Evolutionary conservation across 1,140 invertebrate species (phyloP), one percentile per base, ranked within the genome.

Genomic region (Diorhabda sublineata): DNA sequence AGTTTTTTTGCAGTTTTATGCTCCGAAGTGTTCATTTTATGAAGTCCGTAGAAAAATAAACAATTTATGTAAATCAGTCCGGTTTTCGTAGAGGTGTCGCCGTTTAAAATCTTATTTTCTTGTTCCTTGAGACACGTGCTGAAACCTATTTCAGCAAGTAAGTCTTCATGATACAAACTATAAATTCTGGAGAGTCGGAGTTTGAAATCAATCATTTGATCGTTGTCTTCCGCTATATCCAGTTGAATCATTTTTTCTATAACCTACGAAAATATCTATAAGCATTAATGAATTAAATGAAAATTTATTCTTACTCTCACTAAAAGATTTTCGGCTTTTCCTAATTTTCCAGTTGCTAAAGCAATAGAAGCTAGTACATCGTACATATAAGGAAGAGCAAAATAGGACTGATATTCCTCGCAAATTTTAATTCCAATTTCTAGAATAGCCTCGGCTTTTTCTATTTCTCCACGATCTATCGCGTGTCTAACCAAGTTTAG

Each of bases 31-130:
- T 72, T 70, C 45, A 79, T 76, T 71, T 78, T 78, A 64, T 80
- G 77, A 9, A 79, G 71, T 5, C 77, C 79, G 61, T 80, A 81
- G 77, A 79, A 81, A 61, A 80, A 81, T 42, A 80, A 64, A 42
- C 76, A 68, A 69, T 78, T 80, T 0, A 81, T 72, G 64, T 79
- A 81, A 2, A 81, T 68, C 73, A 78, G 74, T 3, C 78, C 78
- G 4, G 80, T 80, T 73, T 74, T 76, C 2, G 79, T 78, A 3
- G 74, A 75, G 2, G 72, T 71, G 62, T 79, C 77, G 3, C 76
- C 77, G 44, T 75, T 69, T 8, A 71, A 42, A 52, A 81, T 74
- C 72, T 79, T 81, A 4, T 60, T 60, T 66, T 80, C 74, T 71
- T 81, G 78, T 56, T 72, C 64, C n/a, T 76, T 67, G 26, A 81